These are phyloP conservation scores for Enteromius afrohamiltoni DNA, from an alignment of 2,797 vertebrate genomes.

Conservation along the genomic window DNA sequence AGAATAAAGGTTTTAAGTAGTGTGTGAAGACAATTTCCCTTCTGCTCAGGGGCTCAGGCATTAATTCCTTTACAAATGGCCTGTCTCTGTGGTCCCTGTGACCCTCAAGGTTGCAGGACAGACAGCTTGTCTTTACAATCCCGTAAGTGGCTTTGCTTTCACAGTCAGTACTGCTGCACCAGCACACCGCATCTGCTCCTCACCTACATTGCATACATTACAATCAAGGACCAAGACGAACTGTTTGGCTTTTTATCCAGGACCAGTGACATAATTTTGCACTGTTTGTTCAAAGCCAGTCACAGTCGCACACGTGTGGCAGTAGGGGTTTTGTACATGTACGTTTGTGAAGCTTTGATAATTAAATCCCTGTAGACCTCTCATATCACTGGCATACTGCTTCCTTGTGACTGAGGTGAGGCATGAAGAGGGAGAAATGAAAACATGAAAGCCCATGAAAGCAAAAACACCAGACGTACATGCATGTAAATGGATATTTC, in stretches of 20 bases:
- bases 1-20: slow-evolving; percentile 32
- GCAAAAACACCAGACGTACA: slow-evolving; percentile 9
- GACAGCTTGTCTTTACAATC: slow-evolving; percentile 80
- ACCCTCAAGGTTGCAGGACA: slow-evolving; percentile 73
- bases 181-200: slow-evolving; percentile 44
- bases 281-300: slow-evolving; percentile 38
- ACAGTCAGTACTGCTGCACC: slow-evolving; percentile 69
- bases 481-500: background rate
- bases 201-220: slow-evolving; percentile 36
- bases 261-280: slow-evolving; percentile 16
- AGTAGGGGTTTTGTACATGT: slow-evolving; percentile 28
- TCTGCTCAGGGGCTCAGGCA: slow-evolving; percentile 58
- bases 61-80: slow-evolving; percentile 63
- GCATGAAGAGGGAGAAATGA: slow-evolving; percentile 55
- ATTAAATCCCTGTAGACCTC: slow-evolving; percentile 78
- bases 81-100: slow-evolving; percentile 59
- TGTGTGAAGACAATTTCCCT: slow-evolving; percentile 41
- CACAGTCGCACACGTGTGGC: slow-evolving; percentile 39
- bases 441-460: slow-evolving; percentile 52
- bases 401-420: slow-evolving; percentile 66
- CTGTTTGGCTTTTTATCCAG: background rate
- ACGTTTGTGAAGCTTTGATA: slow-evolving; percentile 61
- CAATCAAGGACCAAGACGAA: background rate
- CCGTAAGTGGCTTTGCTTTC: slow-evolving; percentile 76
- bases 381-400: slow-evolving; percentile 68